These are phyloP conservation scores for Zenarchopterus dispar DNA, from an alignment of 2,797 vertebrate species.

Conservation along the genomic window DNA sequence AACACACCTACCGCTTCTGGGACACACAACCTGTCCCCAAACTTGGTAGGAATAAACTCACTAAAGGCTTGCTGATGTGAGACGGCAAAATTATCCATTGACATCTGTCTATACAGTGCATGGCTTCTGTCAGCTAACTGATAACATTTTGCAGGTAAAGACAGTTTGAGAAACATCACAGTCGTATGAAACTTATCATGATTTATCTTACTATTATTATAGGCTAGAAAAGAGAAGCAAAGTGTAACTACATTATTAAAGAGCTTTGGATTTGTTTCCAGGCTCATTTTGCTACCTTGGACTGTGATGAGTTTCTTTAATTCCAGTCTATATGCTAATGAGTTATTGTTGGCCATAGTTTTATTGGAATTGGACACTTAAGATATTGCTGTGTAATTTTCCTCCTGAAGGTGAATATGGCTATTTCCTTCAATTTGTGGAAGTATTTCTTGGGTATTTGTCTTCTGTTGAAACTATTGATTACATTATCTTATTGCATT, in stretches of 20 bases:
- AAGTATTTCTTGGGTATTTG: background rate
- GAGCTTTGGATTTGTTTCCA: too few species aligned
- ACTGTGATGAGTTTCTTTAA: background rate
- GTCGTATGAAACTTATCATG: too few species aligned
- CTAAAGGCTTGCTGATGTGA: too few species aligned
- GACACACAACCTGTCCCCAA: conserved; percentile 94
- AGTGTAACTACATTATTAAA: too few species aligned
- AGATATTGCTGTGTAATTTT: background rate
- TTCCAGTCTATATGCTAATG: background rate
- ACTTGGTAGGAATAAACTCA: conserved; percentile 81
- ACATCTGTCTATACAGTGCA: too few species aligned
- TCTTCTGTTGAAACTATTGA: too few species aligned
- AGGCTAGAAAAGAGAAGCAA: too few species aligned
- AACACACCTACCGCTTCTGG: conserved; percentile 93
- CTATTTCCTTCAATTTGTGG: too few species aligned
- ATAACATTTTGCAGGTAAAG: background rate
- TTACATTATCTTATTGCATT: too few species aligned
- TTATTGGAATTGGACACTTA: background rate
- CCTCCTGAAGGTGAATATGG: background rate
- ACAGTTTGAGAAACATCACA: background rate
- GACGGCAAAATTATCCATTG: too few species aligned
- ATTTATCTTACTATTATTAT: too few species aligned
- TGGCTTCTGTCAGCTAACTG: too few species aligned
- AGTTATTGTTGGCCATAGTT: background rate
- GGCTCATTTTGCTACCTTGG: background rate